Conservation (phyloP, 2,797 vertebrate species). For the Chiloscyllium punctatum region DNA sequence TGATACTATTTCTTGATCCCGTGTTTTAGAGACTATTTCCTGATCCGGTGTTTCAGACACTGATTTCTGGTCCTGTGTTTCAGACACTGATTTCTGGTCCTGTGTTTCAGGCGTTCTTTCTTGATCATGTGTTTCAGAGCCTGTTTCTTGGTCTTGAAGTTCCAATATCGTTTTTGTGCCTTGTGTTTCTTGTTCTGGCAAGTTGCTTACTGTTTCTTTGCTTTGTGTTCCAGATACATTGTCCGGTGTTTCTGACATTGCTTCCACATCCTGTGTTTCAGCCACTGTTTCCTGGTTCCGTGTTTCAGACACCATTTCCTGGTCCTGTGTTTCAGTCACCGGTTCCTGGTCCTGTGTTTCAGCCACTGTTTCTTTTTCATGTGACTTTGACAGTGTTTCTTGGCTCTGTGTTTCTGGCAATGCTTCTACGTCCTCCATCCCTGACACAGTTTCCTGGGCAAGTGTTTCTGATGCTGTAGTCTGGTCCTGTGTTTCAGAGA, state of each 20-base stretch:
- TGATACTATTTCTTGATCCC: no score
- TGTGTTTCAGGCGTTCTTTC: background rate
- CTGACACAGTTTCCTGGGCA: no score
- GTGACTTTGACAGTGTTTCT: no score
- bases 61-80: background rate
- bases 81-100: accelerated
- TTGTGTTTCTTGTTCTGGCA: background rate
- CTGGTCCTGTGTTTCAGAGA: no score
- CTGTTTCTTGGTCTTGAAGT: background rate
- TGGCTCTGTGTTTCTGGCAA: no score
- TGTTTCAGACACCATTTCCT: background rate
- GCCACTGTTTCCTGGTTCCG: accelerated
- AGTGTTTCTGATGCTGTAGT: no score
- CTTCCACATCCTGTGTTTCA: background rate
- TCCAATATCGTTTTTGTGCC: background rate
- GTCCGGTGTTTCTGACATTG: background rate
- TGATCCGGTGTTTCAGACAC: background rate
- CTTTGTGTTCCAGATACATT: background rate
- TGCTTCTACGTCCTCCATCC: no score
- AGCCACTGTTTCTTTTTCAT: no score
- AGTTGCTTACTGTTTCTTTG: no score
- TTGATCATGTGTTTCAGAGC: no score
- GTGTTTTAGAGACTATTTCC: background rate
- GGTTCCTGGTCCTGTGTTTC: no score
- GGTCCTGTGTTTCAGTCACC: constrained; percentile 39